Percentiles rank a stretch among this genome's conserved stretches.
Evolutionary conservation across 2,797 vertebrate genomes (phyloP).

Genomic region (Ctenosaura bakeri): DNA sequence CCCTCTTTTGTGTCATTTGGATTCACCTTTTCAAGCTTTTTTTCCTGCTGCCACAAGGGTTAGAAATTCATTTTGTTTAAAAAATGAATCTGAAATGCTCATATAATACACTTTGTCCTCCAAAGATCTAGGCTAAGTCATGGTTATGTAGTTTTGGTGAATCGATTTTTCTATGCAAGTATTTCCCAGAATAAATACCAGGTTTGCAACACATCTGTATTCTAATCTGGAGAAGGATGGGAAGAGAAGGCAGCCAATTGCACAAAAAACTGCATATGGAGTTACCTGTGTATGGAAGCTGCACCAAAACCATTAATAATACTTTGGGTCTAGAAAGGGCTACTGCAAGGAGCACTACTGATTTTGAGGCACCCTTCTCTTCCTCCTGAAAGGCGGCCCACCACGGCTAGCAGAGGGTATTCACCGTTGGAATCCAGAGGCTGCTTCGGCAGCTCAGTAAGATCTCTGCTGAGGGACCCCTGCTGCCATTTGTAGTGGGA

Average conservation of each 20-base stretch:
- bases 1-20: constrained; percentile 42
- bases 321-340: neutral
- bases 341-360: neutral
- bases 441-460: neutral
- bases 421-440: neutral
- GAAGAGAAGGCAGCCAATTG: neutral
- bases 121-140: constrained; percentile 32
- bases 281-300: neutral
- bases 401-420: neutral
- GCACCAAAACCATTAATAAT: neutral
- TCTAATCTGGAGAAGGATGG: constrained; percentile 13
- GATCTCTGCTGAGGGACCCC: neutral
- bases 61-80: constrained; percentile 44
- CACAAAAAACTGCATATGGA: neutral
- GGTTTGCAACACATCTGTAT: constrained; percentile 6
- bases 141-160: neutral
- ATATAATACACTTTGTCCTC: constrained; percentile 42
- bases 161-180: constrained; percentile 17
- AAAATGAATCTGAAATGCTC: constrained; percentile 32
- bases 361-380: neutral
- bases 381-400: neutral
- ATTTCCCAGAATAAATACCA: constrained; percentile 34
- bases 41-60: constrained; percentile 22
- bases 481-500: neutral
- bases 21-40: constrained; percentile 46